Base-by-base conservation (phyloP, 2,888 invertebrate genomes). In the Eristalis tenax region DNA sequence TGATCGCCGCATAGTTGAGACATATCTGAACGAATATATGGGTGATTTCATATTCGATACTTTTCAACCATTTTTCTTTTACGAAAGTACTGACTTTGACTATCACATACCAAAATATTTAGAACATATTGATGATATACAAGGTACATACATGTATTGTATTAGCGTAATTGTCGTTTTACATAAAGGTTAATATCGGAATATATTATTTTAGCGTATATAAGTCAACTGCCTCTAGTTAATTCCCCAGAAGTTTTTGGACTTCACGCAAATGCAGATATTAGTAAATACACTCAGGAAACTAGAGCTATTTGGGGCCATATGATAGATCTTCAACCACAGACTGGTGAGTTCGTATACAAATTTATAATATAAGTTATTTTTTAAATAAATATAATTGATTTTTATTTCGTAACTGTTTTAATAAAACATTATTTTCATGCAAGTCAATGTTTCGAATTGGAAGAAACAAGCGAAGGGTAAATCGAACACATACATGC, bases 11-110 rank as follows among this genome's bases (percentile, higher is more conserved):
- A 96, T 98, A 13, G 96, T 98, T 2, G 94, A 95, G 89, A 97
- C 96, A 0, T 98, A 98, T 93, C 97, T 98, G 97, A 96, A 98
- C 91, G 98, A 98, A 93, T 98, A 98, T 91, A 96, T 98, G 95
- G 98, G 98, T 0, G 98, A 98, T 91, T 98, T 98, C 92, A 94
- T 98, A 69, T 98, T 98, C 92, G 98, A 98, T 92, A 95, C 95
- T 77, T 98, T 97, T 93, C 97, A 98, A 92, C 97, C 97, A 0
- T 98, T 98, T 94, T 97, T 97, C 92, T 98, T 98, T 94, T 98
- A 96, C 92, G 93, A 93, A 66, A 97, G 97, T 91, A 93, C 94
- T 0, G 92, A 93, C 13, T 96, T 96, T 1, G 96, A 97, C 91
- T 98, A 98, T 92, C 94, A 94, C 68, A 95, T 98, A 88, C 98